A percentile compares a stretch with the other conserved stretches of the same genome.
Conservation (phyloP, 2,888 invertebrate species). For the Coremacera marginata region DNA sequence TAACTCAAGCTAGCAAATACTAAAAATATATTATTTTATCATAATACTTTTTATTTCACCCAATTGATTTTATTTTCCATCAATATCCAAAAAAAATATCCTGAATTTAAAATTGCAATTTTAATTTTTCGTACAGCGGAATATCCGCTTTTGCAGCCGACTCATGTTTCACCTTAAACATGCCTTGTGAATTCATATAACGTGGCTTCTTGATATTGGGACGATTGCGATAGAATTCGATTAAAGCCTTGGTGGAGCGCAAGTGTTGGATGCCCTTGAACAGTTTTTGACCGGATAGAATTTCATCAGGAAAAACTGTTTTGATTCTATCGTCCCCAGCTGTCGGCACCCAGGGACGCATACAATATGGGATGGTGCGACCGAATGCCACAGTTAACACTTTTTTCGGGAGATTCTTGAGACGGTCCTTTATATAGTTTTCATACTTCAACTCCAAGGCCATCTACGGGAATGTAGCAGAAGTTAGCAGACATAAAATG, state of each 20-base stretch:
- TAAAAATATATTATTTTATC: no score
- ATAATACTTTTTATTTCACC: no score
- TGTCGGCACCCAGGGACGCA: constrained; percentile 58
- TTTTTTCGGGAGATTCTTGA: constrained; percentile 50
- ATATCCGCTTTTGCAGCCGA: constrained; percentile 53
- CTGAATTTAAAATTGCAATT: constrained; percentile 55
- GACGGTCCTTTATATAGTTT: constrained; percentile 57
- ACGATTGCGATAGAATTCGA: constrained; percentile 61
- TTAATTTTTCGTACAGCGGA: constrained; percentile 64
- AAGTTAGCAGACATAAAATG: background rate
- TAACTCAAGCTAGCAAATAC: no score
- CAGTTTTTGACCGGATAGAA: constrained; percentile 61
- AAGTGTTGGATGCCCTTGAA: constrained; percentile 68
- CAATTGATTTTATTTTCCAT: no score
- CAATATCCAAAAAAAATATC: no score
- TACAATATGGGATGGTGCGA: constrained; percentile 61
- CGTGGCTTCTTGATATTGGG: constrained; percentile 59
- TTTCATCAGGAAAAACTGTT: constrained; percentile 63
- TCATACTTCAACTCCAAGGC: constrained; percentile 66
- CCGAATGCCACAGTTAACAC: constrained; percentile 65
- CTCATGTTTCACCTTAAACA: constrained; percentile 54
- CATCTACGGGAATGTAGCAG: constrained; percentile 55
- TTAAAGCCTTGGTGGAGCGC: constrained; percentile 62
- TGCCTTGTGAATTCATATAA: constrained; percentile 60
- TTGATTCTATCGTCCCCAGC: constrained; percentile 57